These are phyloP conservation scores for Bothrops jararaca DNA, from an alignment of 2,113 vertebrate species.

Conservation along the genomic window DNA sequence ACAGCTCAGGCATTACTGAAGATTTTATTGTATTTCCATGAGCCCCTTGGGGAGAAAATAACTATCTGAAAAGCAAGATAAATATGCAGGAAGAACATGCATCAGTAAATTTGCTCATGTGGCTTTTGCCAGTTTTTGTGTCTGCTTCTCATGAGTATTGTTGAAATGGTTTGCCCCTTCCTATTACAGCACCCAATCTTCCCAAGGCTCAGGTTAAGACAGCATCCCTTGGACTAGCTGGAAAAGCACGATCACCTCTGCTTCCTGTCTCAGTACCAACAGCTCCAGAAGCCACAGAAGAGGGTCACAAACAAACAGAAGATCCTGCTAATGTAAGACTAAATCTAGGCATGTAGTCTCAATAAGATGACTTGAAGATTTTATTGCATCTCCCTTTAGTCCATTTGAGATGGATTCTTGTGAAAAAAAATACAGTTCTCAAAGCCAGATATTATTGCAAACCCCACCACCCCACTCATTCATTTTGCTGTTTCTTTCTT, in stretches of 20 bases:
- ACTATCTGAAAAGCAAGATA: background rate
- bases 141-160: background rate
- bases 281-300: slow-evolving; percentile 85
- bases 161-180: slow-evolving; percentile 3
- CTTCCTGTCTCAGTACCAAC: slow-evolving; percentile 92
- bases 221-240: slow-evolving; percentile 87
- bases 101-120: background rate
- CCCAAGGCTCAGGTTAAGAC: slow-evolving; percentile 91
- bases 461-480: background rate
- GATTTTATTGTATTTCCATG: background rate
- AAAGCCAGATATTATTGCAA: background rate
- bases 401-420: background rate
- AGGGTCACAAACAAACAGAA: slow-evolving; percentile 78
- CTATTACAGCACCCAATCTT: slow-evolving; percentile 76
- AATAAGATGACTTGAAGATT: background rate
- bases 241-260: slow-evolving; percentile 90
- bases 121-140: background rate
- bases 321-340: slow-evolving; percentile 84
- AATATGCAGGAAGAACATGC: background rate
- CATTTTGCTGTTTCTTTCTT: background rate
- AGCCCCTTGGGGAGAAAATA: background rate
- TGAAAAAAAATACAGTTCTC: too few relatives aligned
- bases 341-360: background rate
- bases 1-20: background rate
- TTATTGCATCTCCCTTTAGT: background rate